Evolutionary conservation across 2,113 vertebrate species (phyloP), one percentile per base, ranked within the genome.

Genomic region (Gymnogyps californianus): DNA sequence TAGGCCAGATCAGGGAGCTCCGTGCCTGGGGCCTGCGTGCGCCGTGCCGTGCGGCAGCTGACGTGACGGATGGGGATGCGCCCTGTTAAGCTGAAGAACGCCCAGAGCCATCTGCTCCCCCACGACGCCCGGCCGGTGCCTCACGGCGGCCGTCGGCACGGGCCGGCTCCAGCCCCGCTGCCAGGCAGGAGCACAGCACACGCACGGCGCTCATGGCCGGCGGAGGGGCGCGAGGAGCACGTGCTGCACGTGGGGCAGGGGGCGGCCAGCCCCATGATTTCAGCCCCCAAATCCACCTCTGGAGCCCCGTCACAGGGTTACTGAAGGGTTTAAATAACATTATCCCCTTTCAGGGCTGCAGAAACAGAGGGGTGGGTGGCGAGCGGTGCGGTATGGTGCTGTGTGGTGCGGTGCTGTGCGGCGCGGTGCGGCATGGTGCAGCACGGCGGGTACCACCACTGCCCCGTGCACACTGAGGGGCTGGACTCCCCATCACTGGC

Each of bases 11-110:
- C 0, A 0, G 28, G 31, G 18, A n/a, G 44, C 20, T 59, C 89
- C 0, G 0, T 5, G 57, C 24, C 28, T 0, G 0, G 44, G 24
- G 11, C 32, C 54, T 9, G 69, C 0, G 0, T 10, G 38, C 14
- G 14, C 26, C 32, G 7, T 15, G 19, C 40, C 4, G 1, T 8
- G 66, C 13, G 2, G 69, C 54, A 40, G 55, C 61, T 24, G 38
- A 54, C 1, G 2, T 19, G 59, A 49, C 3, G 5, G 71, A 57
- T 6, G 36, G 83, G 81, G 78, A 84, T 6, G 6, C 1, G 29
- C 38, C 26, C 65, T 42, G 65, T 17, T 42, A 54, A 87, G 34
- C 34, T n/a, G 46, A 77, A 5, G 29, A 29, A 22, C 3, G 6
- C 64, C 76, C 75, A 78, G 65, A 21, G 28, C 21, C 31, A 1